These are phyloP conservation scores for Euproctis similis DNA, from an alignment of 2,888 invertebrate genomes.

Conservation along the genomic window DNA sequence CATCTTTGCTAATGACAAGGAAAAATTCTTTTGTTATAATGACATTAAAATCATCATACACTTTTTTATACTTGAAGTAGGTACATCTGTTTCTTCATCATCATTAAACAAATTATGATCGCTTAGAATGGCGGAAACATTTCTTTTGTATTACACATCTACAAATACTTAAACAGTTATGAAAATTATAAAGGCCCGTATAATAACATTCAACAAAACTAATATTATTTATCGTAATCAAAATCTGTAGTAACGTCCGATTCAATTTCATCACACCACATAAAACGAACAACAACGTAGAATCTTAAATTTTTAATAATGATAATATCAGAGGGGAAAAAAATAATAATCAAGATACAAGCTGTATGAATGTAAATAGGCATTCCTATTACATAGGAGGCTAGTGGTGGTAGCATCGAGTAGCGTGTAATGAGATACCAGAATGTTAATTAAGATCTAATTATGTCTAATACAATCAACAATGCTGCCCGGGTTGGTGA, in stretches of 20 bases:
- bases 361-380: constrained; percentile 54
- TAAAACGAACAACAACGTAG: constrained; percentile 32
- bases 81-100: too few species aligned
- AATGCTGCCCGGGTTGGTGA: constrained; percentile 69
- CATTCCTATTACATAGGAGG: constrained; percentile 62
- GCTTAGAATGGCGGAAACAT: constrained; percentile 14
- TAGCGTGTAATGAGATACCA: constrained; percentile 75
- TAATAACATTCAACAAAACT: constrained; percentile 26
- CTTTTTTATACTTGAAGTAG: constrained; percentile 18
- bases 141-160: too few species aligned
- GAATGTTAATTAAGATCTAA: constrained; percentile 76
- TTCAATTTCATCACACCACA: constrained; percentile 51
- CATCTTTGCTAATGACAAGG: constrained; percentile 14
- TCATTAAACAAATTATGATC: constrained; percentile 17
- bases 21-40: constrained; percentile 27
- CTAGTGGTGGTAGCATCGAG: constrained; percentile 64
- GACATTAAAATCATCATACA: constrained; percentile 13
- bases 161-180: too few species aligned
- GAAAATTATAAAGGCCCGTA: constrained; percentile 5
- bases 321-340: constrained; percentile 40
- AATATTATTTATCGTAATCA: constrained; percentile 31
- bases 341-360: constrained; percentile 60
- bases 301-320: constrained; percentile 34
- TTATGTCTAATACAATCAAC: constrained; percentile 76
- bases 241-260: constrained; percentile 38